These are phyloP conservation scores for Eupithecia subumbrata DNA, from an alignment of 2,888 invertebrate genomes.

Conservation along the genomic window DNA sequence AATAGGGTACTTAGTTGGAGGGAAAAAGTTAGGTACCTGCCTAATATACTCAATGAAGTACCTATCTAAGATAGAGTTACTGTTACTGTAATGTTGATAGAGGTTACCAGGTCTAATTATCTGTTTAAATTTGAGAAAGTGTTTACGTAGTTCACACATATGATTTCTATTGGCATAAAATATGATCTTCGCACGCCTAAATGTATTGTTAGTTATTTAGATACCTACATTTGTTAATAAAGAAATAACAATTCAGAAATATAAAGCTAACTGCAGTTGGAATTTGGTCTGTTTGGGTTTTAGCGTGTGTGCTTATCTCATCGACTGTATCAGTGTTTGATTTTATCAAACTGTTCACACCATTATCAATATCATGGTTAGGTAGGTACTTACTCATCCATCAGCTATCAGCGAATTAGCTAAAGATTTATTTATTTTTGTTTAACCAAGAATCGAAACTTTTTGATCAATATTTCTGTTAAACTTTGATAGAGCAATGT, in stretches of 20 bases:
- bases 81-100: too few relatives aligned
- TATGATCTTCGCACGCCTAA: not conserved
- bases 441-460: not conserved
- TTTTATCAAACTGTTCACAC: conserved; percentile 22
- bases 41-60: not conserved
- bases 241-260: not conserved
- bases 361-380: conserved; percentile 2
- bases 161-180: conserved; percentile 17
- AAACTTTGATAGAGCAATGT: not conserved
- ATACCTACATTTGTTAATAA: not conserved
- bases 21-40: too few relatives aligned
- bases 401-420: conserved; percentile 10
- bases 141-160: conserved; percentile 3
- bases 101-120: not conserved
- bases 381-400: conserved; percentile 12
- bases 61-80: too few relatives aligned
- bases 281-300: not conserved
- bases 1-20: too few relatives aligned
- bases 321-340: conserved; percentile 11
- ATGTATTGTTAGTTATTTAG: not conserved
- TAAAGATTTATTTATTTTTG: conserved; percentile 21
- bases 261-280: not conserved
- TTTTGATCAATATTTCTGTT: not conserved
- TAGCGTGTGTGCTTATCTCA: conserved; percentile 15
- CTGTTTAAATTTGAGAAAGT: not conserved